Base-by-base conservation (phyloP, 2,888 invertebrate species). In the Noctuana brunneofusca region DNA sequence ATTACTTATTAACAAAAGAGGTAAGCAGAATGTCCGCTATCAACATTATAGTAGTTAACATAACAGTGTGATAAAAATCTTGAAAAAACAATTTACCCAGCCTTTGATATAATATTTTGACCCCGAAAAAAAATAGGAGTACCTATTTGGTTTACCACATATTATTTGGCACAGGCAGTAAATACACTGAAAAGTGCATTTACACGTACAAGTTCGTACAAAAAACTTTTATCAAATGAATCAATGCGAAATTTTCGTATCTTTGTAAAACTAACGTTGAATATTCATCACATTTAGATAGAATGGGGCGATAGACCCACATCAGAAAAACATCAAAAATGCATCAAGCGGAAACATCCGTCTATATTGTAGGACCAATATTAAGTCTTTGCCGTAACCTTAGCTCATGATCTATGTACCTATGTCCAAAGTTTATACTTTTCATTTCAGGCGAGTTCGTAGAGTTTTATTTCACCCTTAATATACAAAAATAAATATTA, bases 311-410 rank as follows among this genome's bases (percentile, higher is more conserved):
- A 91, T 91, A 89, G 90, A 90, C 91, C 90, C 90, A 89, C 90
- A 91, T 91, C 91, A 91, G 89, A 91, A 91, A 90, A 91, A 91
- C 91, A 91, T 91, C 91, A 91, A 91, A 90, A 91, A 91, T 91
- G 90, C 91, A 91, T 91, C 91, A 91, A 87, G 90, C 91, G 91
- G 91, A 91, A 91, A 89, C 84, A 87, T 86, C 81, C 80, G 79
- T 80, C 81, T 83, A 85, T 84, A 87, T 83, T 87, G 83, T 86
- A 78, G 78, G 79, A 83, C 80, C 84, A 84, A 87, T 88, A 86
- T 88, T 84, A 82, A 79, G 83, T 82, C 84, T 84, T 80, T 79
- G 78, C 79, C 78, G 74, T 50, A 72, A 65, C 74, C 77, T 73
- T 82, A 79, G 75, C 76, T 69, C 69, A 70, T 74, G 72, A 74